These are phyloP conservation scores for Lethrus apterus DNA, from an alignment of 1,140 invertebrate species.

Conservation along the genomic window DNA sequence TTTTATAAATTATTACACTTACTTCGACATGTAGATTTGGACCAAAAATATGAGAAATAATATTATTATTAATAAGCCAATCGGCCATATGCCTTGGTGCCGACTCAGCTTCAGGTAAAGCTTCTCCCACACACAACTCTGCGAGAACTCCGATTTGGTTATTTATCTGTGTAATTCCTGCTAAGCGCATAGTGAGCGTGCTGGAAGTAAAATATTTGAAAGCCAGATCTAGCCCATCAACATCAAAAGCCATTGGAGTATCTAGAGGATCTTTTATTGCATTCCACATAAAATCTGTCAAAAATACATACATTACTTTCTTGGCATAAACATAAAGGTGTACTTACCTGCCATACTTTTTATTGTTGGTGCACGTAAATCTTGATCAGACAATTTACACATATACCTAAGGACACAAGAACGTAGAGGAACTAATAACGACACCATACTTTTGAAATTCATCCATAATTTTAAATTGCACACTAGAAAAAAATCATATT, in stretches of 20 bases:
- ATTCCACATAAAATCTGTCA: slow-evolving; percentile 83
- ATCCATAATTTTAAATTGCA: slow-evolving; percentile 93
- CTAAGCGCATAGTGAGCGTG: slow-evolving; percentile 85
- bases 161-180: slow-evolving; percentile 89
- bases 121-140: slow-evolving; percentile 81
- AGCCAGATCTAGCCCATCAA: slow-evolving; percentile 81
- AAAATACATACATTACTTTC: too few species aligned
- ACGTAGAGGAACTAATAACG: slow-evolving; percentile 78
- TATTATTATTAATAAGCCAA: slow-evolving; percentile 86
- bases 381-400: slow-evolving; percentile 87
- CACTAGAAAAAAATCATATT: slow-evolving; percentile 42
- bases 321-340: too few species aligned
- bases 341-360: slow-evolving; percentile 79
- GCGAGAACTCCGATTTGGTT: slow-evolving; percentile 86
- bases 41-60: slow-evolving; percentile 91
- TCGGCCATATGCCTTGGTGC: slow-evolving; percentile 76
- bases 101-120: slow-evolving; percentile 70
- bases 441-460: slow-evolving; percentile 81
- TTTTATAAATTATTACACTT: slow-evolving; percentile 24
- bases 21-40: slow-evolving; percentile 93
- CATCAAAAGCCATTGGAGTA: slow-evolving; percentile 77
- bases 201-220: slow-evolving; percentile 93
- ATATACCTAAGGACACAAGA: slow-evolving; percentile 84
- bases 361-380: slow-evolving; percentile 74
- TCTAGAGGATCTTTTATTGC: slow-evolving; percentile 87